phyloP scores from a whole-genome alignment of 2,797 vertebrate species.

The Pangasius larnaudii region DNA sequence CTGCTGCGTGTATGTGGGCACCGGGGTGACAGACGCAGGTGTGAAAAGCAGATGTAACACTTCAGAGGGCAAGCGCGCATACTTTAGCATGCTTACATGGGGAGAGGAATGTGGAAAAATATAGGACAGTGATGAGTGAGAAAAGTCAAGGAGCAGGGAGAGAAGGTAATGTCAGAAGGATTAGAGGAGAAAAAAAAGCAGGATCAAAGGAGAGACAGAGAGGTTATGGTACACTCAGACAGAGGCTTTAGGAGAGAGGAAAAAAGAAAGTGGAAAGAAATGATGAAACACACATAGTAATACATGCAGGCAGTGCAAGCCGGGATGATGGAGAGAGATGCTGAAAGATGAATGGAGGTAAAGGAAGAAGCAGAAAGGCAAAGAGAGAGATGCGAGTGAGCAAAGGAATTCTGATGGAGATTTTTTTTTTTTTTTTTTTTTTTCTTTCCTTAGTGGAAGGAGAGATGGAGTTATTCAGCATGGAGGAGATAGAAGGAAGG shows the following conservation, averaged over 20 bases:
- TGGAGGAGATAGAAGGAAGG: neutral
- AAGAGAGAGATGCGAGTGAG: neutral
- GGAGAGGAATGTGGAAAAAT: conserved; percentile 12
- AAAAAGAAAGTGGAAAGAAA: conserved; percentile 1
- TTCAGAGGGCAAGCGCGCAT: conserved; percentile 35
- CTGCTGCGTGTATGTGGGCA: neutral
- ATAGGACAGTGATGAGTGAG: neutral
- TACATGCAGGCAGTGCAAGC: conserved; percentile 14
- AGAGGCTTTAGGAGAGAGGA: neutral
- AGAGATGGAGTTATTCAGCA: conserved; percentile 12
- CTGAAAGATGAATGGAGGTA: conserved; percentile 6
- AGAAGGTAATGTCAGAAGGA: conserved; percentile 5
- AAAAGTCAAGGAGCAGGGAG: neutral
- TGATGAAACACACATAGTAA: conserved; percentile 27
- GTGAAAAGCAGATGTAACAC: conserved; percentile 50
- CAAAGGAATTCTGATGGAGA: neutral
- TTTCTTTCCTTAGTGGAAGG: neutral
- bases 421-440: neutral
- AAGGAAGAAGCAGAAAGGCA: conserved; percentile 45
- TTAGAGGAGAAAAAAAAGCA: neutral
- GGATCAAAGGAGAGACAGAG: neutral
- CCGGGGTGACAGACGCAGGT: conserved; percentile 37
- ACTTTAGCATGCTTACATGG: conserved; percentile 37
- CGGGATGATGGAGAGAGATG: conserved; percentile 22
- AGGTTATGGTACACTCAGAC: neutral